Evolutionary conservation across 2,888 invertebrate genomes (phyloP), one percentile per base, ranked within the genome.

Genomic region (Thera obeliscata): DNA sequence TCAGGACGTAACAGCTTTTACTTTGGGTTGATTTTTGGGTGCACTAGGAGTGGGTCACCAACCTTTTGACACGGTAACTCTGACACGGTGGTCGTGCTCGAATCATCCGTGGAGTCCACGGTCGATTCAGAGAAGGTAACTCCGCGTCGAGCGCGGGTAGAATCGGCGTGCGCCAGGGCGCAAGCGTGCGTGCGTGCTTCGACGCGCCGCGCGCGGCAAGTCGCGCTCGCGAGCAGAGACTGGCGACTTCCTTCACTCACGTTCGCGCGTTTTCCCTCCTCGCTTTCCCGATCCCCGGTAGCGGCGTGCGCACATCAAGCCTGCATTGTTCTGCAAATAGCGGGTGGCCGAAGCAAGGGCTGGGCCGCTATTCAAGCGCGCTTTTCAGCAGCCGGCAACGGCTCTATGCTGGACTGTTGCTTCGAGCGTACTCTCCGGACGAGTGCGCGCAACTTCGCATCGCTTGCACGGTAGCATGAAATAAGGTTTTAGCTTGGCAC

Each of bases 31-130:
- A 79, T 79, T 87, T 90, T 87, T 73, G 82, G 74, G 76, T 87
- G 85, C 84, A 85, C 84, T 79, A 74, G 56, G 76, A 74, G 75
- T 80, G 81, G 88, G 84, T 91, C 91, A 93, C 93, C 88, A 91
- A 93, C 93, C 93, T 93, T 93, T 90, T 93, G 93, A 91, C 93
- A 93, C 91, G 88, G 92, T 89, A 90, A 81, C 83, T 93, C 91
- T 86, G 91, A 85, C 87, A 89, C 88, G 85, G 87, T 85, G 87
- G 88, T 80, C 81, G 87, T 85, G 62, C 69, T 69, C 36, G 66
- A 66, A 69, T 61, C 66, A 66, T 69, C 69, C 66, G 85, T 86
- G 85, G 85, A 81, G 86, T 90, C 90, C 79, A 80, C 87, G 87
- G 91, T 90, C 88, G 92, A 90, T 90, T 92, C 92, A 78, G 90